Conservation (phyloP, 2,113 vertebrate genomes). For the Malurus elegans region DNA sequence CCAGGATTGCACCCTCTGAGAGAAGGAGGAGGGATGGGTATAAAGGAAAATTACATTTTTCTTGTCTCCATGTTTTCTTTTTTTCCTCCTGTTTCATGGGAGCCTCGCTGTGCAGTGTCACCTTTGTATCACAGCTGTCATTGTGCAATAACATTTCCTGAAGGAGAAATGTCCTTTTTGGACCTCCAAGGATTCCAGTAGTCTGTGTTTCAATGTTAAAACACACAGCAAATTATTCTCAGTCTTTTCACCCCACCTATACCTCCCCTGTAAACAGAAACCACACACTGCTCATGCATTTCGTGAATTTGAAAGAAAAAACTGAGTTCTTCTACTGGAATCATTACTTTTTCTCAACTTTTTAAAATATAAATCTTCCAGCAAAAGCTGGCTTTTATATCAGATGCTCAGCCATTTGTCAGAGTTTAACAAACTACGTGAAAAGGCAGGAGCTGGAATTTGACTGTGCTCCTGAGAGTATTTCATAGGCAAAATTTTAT, state of each 20-base stretch:
- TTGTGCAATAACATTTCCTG: neutral
- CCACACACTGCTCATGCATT: neutral
- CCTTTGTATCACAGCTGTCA: neutral
- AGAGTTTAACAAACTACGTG: neutral
- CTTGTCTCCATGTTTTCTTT: neutral
- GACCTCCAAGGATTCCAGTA: neutral
- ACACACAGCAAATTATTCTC: neutral
- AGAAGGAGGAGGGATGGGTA: accelerated
- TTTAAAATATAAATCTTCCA: neutral
- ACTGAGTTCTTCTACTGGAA: neutral
- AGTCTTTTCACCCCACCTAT: neutral
- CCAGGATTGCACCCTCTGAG: neutral
- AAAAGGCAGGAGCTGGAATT: neutral
- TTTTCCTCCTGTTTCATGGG: neutral
- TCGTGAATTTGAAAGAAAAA: neutral
- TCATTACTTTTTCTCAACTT: neutral
- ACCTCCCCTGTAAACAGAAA: neutral
- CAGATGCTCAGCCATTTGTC: neutral
- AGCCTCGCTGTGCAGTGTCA: accelerated
- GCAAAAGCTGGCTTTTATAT: neutral
- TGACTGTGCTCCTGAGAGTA: neutral
- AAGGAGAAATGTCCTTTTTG: neutral
- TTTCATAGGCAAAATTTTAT: neutral
- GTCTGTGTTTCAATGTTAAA: neutral
- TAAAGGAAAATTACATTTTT: neutral